These are phyloP conservation scores for Onychomys leucogaster DNA, from an alignment of 2,797 vertebrate species.

Conservation along the genomic window DNA sequence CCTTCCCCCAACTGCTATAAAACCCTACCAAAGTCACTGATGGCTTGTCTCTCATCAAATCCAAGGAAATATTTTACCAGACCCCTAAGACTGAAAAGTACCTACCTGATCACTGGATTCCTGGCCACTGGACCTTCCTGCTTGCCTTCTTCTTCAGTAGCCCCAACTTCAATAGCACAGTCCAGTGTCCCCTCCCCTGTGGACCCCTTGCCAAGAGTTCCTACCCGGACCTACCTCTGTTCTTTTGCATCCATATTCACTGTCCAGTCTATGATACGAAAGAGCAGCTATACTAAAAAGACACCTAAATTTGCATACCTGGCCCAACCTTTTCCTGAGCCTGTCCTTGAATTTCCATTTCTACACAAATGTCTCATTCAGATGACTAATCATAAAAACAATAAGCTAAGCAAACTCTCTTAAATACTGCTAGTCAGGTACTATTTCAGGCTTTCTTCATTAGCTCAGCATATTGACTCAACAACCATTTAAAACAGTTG, in stretches of 20 bases:
- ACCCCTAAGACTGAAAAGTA: not conserved
- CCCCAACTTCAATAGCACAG: fast-evolving
- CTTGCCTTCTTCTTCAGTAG: not conserved
- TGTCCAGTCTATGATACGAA: not conserved
- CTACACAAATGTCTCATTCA: not conserved
- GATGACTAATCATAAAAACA: constrained; percentile 59
- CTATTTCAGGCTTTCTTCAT: not conserved
- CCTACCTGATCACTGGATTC: not conserved
- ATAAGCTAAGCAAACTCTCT: constrained; percentile 4
- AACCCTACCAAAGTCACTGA: not conserved
- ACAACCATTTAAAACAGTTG: not conserved
- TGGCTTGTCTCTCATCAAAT: not conserved
- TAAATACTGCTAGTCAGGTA: not conserved
- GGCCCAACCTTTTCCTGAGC: not conserved
- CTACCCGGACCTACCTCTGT: not conserved
- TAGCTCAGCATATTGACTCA: not conserved
- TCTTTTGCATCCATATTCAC: not conserved
- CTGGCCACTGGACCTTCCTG: not conserved
- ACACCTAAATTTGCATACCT: not conserved
- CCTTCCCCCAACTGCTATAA: not conserved
- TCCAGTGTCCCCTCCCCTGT: not conserved
- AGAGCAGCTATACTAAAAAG: not conserved
- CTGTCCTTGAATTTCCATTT: constrained; percentile 24
- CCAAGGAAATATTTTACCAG: not conserved
- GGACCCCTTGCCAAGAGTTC: not conserved